Conservation (phyloP, 1,140 invertebrate genomes). For the Nasonia giraulti region DNA sequence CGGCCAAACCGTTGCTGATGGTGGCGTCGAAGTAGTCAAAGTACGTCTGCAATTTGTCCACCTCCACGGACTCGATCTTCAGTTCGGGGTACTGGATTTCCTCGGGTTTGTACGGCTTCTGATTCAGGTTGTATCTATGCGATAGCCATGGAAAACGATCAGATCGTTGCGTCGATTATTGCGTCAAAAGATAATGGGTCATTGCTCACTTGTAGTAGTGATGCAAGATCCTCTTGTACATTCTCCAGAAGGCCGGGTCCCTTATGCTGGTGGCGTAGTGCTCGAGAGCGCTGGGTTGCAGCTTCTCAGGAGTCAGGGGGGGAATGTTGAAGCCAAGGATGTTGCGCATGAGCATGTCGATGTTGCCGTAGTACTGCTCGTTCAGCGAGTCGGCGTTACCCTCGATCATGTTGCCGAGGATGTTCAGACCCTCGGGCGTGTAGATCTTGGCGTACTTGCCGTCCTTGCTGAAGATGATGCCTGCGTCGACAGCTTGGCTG, state of each 20-base stretch:
- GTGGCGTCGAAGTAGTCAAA: conserved; percentile 83
- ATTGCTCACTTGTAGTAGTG: conserved; percentile 66
- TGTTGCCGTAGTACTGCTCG: conserved; percentile 76
- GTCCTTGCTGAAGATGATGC: conserved; percentile 73
- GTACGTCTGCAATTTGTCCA: conserved; percentile 81
- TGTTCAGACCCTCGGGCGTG: conserved; percentile 72
- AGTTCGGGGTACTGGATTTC: conserved; percentile 78
- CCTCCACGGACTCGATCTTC: conserved; percentile 77
- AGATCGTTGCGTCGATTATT: background rate
- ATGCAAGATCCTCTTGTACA: conserved; percentile 72
- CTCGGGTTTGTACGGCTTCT: conserved; percentile 77
- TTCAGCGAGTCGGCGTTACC: conserved; percentile 80
- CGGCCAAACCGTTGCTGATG: conserved; percentile 78
- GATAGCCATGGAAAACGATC: background rate
- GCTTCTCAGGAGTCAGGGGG: conserved; percentile 60
- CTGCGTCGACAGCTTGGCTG: conserved; percentile 78
- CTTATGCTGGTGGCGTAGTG: conserved; percentile 67
- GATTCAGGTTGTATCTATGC: conserved; percentile 68
- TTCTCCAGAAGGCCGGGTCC: conserved; percentile 74
- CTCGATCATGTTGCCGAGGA: conserved; percentile 81
- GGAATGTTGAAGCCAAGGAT: conserved; percentile 66
- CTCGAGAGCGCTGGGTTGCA: conserved; percentile 67
- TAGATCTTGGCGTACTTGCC: conserved; percentile 66
- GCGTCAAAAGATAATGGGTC: background rate
- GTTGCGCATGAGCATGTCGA: conserved; percentile 65